Evolutionary conservation across 1,140 invertebrate genomes (phyloP).

Genomic region (Aphelenchoides fujianensis): DNA sequence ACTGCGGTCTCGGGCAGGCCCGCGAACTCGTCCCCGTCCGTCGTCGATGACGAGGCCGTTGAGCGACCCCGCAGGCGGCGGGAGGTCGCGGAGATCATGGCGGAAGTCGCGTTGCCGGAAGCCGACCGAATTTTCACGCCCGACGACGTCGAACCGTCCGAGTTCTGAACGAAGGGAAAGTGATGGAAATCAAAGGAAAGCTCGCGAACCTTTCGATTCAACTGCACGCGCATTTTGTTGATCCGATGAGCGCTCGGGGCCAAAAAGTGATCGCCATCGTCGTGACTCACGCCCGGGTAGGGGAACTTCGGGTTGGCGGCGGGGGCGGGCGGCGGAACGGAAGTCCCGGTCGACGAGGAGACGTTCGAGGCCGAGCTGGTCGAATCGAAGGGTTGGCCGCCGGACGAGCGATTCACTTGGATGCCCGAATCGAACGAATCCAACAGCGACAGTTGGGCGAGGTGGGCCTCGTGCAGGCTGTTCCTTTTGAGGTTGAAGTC

Average conservation of each 20-base stretch:
- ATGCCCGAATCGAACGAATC: conserved; percentile 18
- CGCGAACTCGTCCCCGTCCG: conserved; percentile 53
- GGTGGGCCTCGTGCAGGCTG: conserved; percentile 8
- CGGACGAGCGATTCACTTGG: conserved; percentile 7
- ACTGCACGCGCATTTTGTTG: conserved; percentile 33
- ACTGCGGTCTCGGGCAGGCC: conserved; percentile 83
- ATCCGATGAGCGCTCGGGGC: conserved; percentile 23
- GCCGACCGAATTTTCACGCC: conserved; percentile 34
- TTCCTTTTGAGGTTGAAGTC: neutral
- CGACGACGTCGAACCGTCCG: conserved; percentile 24
- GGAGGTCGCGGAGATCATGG: conserved; percentile 10
- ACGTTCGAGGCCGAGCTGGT: neutral
- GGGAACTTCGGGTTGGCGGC: conserved; percentile 18
- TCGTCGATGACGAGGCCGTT: conserved; percentile 55
- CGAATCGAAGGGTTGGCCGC: neutral
- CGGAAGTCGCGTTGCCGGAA: conserved; percentile 1
- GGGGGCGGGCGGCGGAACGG: conserved; percentile 24
- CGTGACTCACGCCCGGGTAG: neutral
- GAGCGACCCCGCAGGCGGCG: neutral
- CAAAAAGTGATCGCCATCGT: conserved; percentile 15
- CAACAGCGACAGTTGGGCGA: neutral
- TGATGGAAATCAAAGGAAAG: neutral
- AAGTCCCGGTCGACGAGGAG: neutral
- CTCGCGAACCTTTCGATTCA: conserved; percentile 27
- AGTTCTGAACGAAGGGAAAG: conserved; percentile 15